These are phyloP conservation scores for Cyanistes caeruleus DNA, from an alignment of 2,113 vertebrate species.

Conservation along the genomic window DNA sequence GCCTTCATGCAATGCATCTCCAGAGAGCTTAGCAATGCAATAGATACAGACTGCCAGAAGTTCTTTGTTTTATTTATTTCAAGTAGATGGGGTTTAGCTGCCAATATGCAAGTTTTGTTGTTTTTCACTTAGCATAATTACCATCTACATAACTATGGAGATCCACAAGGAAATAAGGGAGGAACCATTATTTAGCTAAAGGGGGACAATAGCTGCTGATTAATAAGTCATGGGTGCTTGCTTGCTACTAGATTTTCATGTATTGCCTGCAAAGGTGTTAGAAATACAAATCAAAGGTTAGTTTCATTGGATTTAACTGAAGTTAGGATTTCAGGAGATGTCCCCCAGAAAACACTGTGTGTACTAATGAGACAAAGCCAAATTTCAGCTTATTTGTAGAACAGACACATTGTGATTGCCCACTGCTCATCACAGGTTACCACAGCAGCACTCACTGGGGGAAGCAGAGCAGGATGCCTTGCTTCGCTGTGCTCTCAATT, in stretches of 20 bases:
- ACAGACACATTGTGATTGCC: background rate
- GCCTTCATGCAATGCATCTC: background rate
- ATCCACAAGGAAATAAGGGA: background rate
- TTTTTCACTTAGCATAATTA: background rate
- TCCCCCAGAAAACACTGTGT: background rate
- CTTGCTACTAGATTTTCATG: background rate
- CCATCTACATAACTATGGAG: background rate
- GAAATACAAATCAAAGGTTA: background rate
- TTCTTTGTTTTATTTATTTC: background rate
- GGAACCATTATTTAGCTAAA: background rate
- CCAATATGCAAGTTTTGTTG: background rate
- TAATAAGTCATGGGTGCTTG: background rate
- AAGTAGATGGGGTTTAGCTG: background rate
- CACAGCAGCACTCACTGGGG: background rate
- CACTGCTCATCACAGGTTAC: background rate
- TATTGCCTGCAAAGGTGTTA: background rate
- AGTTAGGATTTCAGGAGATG: background rate
- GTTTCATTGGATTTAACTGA: background rate
- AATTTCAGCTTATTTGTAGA: background rate
- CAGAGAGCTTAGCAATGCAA: background rate
- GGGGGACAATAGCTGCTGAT: background rate
- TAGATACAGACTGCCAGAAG: background rate
- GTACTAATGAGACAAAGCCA: background rate
- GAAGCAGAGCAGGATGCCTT: conserved; percentile 4
- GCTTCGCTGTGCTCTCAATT: background rate